Evolutionary conservation across 2,888 invertebrate genomes (phyloP).

Genomic region (Leptopterna dolabrata): DNA sequence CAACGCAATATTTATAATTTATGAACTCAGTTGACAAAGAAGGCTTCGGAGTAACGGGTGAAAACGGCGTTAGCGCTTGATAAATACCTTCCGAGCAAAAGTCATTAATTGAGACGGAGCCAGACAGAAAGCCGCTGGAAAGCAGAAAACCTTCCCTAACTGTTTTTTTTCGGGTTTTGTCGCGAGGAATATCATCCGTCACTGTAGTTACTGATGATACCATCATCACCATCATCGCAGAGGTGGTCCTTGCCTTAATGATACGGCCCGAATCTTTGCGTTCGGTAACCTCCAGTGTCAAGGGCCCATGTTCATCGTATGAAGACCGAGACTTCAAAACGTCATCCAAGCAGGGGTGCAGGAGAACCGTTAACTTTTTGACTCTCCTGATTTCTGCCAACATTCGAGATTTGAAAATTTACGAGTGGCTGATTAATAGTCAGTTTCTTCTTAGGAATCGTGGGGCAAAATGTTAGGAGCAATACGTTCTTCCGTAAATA

Average conservation of each 20-base stretch:
- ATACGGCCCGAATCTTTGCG: not conserved
- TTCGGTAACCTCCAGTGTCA: slow-evolving; percentile 17
- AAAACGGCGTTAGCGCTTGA: not conserved
- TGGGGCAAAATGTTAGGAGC: too few relatives aligned
- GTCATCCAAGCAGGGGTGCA: not conserved
- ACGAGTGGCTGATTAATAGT: too few relatives aligned
- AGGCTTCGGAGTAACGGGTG: not conserved
- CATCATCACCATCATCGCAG: slow-evolving; percentile 37
- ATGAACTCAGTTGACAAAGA: slow-evolving; percentile 12
- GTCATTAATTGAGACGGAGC: slow-evolving; percentile 33
- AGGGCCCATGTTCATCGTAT: not conserved
- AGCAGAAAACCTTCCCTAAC: slow-evolving; percentile 21
- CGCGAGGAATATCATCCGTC: slow-evolving; percentile 29
- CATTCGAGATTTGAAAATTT: too few relatives aligned
- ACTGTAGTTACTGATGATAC: slow-evolving; percentile 41
- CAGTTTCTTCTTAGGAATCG: too few relatives aligned
- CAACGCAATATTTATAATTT: slow-evolving; percentile 20
- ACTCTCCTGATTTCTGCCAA: not conserved
- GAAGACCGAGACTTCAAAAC: not conserved
- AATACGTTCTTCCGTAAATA: too few relatives aligned
- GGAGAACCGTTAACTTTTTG: not conserved
- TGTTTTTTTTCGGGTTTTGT: slow-evolving; percentile 35
- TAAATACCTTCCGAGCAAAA: slow-evolving; percentile 28
- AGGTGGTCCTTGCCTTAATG: slow-evolving; percentile 44
- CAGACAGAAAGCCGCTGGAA: not conserved